Conservation (phyloP, 2,113 vertebrate genomes). For the Butorides virescens region DNA sequence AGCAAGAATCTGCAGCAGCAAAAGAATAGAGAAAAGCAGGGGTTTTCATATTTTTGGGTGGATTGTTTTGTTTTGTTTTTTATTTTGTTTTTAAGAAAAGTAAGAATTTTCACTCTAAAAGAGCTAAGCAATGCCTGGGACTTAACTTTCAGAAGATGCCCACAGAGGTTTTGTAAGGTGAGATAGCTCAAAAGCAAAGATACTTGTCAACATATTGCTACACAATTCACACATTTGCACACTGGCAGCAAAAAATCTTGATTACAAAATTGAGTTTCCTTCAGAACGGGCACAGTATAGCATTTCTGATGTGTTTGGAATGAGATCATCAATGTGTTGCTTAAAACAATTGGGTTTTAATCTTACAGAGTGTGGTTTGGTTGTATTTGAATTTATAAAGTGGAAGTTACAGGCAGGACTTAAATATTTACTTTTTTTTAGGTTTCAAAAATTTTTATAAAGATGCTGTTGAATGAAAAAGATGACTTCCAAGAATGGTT, state of each 20-base stretch:
- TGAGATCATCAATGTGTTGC: neutral
- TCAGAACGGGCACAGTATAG: neutral
- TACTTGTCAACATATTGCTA: neutral
- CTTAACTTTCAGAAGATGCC: neutral
- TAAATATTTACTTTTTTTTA: neutral
- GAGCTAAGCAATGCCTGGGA: neutral
- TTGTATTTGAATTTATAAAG: neutral
- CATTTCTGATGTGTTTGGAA: neutral
- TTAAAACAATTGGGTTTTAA: neutral
- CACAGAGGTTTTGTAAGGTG: neutral
- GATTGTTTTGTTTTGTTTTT: neutral
- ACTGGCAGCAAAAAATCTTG: neutral
- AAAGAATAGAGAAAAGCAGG: neutral
- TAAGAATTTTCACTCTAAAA: neutral
- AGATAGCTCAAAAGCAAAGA: neutral
- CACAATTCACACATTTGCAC: neutral
- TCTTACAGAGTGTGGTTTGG: fast-evolving
- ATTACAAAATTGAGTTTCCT: neutral
- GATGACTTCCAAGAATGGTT: neutral
- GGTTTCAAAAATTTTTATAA: neutral
- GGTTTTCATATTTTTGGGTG: neutral
- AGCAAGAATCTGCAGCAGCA: neutral
- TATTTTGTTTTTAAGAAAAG: neutral
- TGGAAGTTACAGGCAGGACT: neutral
- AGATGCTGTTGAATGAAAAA: neutral